phyloP scores from a whole-genome alignment of 1,140 invertebrate genomes.

The Heterodera carotae region DNA sequence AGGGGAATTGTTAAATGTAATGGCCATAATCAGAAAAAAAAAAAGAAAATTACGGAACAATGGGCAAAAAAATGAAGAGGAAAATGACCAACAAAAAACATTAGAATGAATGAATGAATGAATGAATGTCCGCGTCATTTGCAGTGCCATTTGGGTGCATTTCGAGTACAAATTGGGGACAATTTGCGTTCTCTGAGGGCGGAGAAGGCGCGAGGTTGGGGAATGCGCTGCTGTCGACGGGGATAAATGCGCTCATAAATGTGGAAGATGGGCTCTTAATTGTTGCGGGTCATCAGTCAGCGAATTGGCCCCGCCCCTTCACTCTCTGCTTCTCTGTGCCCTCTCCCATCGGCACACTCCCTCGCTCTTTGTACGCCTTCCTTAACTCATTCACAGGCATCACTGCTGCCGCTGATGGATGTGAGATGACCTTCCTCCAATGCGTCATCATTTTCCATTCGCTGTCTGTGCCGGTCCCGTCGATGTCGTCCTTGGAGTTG shows the following conservation, averaged over 20 bases:
- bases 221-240: not conserved
- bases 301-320: slow-evolving; percentile 1
- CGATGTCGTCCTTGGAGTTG: no score
- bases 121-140: not conserved
- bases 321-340: not conserved
- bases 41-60: not conserved
- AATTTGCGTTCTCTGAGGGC: not conserved
- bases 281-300: not conserved
- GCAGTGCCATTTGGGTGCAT: slow-evolving; percentile 4
- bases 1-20: no score
- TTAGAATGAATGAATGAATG: not conserved
- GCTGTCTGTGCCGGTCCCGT: not conserved
- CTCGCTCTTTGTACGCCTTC: not conserved
- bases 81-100: no score
- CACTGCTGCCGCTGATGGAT: not conserved
- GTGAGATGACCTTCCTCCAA: not conserved
- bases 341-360: not conserved
- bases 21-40: no score
- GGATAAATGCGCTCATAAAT: no score
- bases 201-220: not conserved
- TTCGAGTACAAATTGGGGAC: not conserved
- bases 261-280: not conserved
- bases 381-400: no score
- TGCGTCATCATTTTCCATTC: not conserved
- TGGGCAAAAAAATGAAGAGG: no score